Base-by-base conservation (phyloP, 2,113 vertebrate species). In the Atractosteus spatula region DNA sequence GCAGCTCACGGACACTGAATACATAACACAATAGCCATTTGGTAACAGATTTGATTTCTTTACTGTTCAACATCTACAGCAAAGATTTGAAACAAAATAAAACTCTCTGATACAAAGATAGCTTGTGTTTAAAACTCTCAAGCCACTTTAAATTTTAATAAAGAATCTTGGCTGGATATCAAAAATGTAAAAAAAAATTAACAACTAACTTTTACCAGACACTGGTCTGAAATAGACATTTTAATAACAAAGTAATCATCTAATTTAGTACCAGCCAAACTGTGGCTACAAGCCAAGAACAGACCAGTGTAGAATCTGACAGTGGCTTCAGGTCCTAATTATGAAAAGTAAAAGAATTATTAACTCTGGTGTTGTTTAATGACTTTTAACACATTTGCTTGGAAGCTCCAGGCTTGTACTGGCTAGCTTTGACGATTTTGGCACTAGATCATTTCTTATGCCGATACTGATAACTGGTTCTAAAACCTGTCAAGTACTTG, bases 271-370 rank as follows among this genome's bases (percentile, higher is more conserved):
- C 54, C 62, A 83, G 81, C 77, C 78, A 80, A 79, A 56, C 72
- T 54, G 44, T 80, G 79, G 79, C 76, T 74, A 66, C 77, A 76
- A 77, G 74, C 73, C 77, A 79, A 81, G 68, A 3, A 8, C 41
- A 57, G 76, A 65, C 66, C 55, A 47, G 47, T 54, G 57, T 62
- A 8, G 11, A 65, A 77, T 62, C 68, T 17, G 71, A 79, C 74
- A 76, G 74, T 75, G 76, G 80, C 79, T 77, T 76, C 75, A 54
- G 62, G 72, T 77, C 80, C 73, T 75, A 78, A 81, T 79, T 73
- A 76, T 74, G 59, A 76, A 76, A 79, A 76, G 69, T 82, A 70
- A 84, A 80, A 79, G 69, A 82, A 80, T 80, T 77, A 84, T 82
- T 71, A 79, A 81, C 70, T 69, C 44, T 71, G 79, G 78, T 81